Evolutionary conservation across 2,797 vertebrate genomes (phyloP).

Genomic region (Aulostomus chinensis): DNA sequence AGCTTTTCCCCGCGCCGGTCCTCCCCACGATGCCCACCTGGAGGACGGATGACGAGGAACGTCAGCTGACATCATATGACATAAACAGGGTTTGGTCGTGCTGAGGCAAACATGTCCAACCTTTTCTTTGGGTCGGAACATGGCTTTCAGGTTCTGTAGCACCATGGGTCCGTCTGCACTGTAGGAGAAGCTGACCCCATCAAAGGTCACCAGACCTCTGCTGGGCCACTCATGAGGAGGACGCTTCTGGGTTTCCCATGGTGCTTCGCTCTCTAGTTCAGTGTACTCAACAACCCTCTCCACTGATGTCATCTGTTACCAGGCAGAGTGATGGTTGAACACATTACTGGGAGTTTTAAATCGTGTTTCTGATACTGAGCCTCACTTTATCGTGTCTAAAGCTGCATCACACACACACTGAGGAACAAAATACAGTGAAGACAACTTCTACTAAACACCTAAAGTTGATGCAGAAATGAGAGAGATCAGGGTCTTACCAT

Average conservation of each 20-base stretch:
- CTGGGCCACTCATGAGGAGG: slow-evolving; percentile 89
- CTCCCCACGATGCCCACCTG: slow-evolving; percentile 92
- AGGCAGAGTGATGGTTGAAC: no score
- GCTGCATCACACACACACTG: no score
- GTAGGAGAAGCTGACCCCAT: slow-evolving; percentile 88
- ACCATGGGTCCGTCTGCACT: slow-evolving; percentile 82
- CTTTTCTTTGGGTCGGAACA: slow-evolving; percentile 87
- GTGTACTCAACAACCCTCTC: slow-evolving; percentile 95
- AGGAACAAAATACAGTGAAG: no score
- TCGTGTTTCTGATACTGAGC: no score
- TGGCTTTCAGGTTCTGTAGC: slow-evolving; percentile 83
- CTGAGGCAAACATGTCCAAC: slow-evolving; percentile 65
- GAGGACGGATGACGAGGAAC: not conserved
- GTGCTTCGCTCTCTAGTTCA: slow-evolving; percentile 90
- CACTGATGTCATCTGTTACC: slow-evolving; percentile 88
- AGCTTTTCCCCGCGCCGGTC: slow-evolving; percentile 94
- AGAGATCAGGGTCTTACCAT: no score
- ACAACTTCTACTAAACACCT: no score
- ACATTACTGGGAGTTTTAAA: no score
- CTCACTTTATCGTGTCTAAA: no score
- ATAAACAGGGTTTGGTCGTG: no score
- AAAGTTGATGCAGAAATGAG: no score
- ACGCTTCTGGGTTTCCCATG: slow-evolving; percentile 87
- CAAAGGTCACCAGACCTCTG: slow-evolving; percentile 87
- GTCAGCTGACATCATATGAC: no score